Conservation (phyloP, 2,113 vertebrate genomes). For the Pterocles burchelli region DNA sequence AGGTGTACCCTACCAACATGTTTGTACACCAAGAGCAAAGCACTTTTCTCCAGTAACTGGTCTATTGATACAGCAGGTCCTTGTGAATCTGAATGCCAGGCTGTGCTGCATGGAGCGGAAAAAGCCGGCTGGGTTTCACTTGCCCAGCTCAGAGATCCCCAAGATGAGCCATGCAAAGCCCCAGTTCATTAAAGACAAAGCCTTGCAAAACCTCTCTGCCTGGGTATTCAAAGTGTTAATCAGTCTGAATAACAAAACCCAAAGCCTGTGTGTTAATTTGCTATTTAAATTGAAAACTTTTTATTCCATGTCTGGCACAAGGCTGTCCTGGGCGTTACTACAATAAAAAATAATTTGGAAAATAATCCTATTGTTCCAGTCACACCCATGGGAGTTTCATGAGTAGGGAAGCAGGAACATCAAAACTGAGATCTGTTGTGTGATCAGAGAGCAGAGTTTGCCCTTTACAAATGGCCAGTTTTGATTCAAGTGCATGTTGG, state of each 20-base stretch:
- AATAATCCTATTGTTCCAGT: slow-evolving; percentile 63
- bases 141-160: neutral
- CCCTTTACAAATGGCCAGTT: slow-evolving; percentile 19
- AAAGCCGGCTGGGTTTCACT: neutral
- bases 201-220: neutral
- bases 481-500: neutral
- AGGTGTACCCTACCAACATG: neutral
- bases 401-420: slow-evolving; percentile 55
- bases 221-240: slow-evolving; percentile 17
- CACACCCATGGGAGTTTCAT: slow-evolving; percentile 58
- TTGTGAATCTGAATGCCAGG: neutral
- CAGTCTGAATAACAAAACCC: slow-evolving; percentile 26
- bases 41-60: neutral
- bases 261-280: slow-evolving; percentile 49
- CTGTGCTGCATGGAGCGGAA: neutral
- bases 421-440: slow-evolving; percentile 23
- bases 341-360: slow-evolving; percentile 60
- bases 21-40: neutral
- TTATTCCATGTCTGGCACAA: slow-evolving; percentile 42
- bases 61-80: neutral
- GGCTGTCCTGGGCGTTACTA: slow-evolving; percentile 38
- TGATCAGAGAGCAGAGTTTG: neutral
- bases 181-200: neutral
- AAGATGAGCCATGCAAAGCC: neutral
- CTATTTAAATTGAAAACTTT: slow-evolving; percentile 50